These are phyloP conservation scores for Idaea aversata DNA, from an alignment of 2,888 invertebrate genomes.

Conservation along the genomic window DNA sequence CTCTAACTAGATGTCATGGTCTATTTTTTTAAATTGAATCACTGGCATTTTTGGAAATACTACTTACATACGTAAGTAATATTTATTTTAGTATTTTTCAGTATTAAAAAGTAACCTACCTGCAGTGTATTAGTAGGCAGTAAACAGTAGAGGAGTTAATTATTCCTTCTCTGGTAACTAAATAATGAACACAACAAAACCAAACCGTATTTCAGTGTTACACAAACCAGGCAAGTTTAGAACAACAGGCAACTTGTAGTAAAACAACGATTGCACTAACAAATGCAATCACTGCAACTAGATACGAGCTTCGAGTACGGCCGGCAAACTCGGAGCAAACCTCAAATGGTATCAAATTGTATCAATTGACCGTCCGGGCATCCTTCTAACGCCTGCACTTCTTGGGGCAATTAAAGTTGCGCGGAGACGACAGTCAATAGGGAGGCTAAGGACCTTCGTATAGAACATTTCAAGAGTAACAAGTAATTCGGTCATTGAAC, in stretches of 20 bases:
- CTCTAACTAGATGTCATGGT: no score
- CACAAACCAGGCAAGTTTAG: background rate
- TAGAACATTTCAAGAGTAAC: background rate
- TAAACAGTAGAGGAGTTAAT: no score
- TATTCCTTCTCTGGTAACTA: no score
- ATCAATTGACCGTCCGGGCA: slow-evolving; percentile 48
- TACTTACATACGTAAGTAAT: no score
- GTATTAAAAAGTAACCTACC: no score
- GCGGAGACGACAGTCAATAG: slow-evolving; percentile 51
- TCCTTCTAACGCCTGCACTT: slow-evolving; percentile 37
- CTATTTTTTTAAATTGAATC: no score
- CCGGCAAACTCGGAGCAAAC: slow-evolving; percentile 28
- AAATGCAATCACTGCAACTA: slow-evolving; percentile 3
- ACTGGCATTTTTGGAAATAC: no score
- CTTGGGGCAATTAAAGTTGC: slow-evolving; percentile 66
- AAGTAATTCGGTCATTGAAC: background rate
- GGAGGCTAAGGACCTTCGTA: slow-evolving; percentile 10
- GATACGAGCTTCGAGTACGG: slow-evolving; percentile 23
- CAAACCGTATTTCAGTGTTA: background rate
- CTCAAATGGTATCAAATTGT: slow-evolving; percentile 60
- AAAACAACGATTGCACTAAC: background rate
- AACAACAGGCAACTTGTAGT: background rate
- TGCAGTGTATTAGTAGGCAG: no score
- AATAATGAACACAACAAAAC: background rate
- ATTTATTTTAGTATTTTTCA: no score